These are phyloP conservation scores for Coronaproctus castanopsis DNA, from an alignment of 2,888 invertebrate species.

Conservation along the genomic window DNA sequence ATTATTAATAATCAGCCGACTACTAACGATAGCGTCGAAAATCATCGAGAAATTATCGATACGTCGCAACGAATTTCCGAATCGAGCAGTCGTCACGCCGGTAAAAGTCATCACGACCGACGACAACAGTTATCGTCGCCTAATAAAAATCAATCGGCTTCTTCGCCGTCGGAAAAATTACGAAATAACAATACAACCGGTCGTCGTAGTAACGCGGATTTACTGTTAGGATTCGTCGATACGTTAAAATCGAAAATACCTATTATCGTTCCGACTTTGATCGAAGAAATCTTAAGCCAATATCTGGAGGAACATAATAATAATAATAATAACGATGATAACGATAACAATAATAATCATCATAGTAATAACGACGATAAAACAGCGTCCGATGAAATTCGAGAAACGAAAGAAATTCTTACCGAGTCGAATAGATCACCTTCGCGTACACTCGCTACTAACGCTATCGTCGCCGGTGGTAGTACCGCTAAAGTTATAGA, in stretches of 20 bases:
- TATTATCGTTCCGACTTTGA: neutral
- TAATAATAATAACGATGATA: conserved; percentile 23
- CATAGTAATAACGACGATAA: too few species aligned
- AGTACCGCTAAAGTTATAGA: conserved; percentile 61
- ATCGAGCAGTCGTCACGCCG: conserved; percentile 1
- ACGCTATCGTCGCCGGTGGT: conserved; percentile 33
- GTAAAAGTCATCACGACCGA: neutral
- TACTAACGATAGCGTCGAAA: conserved; percentile 7
- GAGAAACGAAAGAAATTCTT: neutral
- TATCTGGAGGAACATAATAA: neutral
- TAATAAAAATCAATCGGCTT: neutral
- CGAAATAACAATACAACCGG: neutral
- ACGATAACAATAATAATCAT: conserved; percentile 25
- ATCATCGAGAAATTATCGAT: too few species aligned
- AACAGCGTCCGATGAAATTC: neutral
- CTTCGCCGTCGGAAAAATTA: conserved; percentile 28
- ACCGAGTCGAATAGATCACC: conserved; percentile 26
- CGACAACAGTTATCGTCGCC: conserved; percentile 9
- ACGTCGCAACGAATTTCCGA: neutral
- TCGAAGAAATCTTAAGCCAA: neutral
- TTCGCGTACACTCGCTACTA: conserved; percentile 24
- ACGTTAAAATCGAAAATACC: neutral
- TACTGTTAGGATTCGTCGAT: neutral
- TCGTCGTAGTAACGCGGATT: too few species aligned
- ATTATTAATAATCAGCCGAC: conserved; percentile 27